A percentile compares a stretch with the other conserved stretches of the same genome.
Evolutionary conservation across 2,888 invertebrate genomes (phyloP).

Genomic region (Opisthograptis luteolata): DNA sequence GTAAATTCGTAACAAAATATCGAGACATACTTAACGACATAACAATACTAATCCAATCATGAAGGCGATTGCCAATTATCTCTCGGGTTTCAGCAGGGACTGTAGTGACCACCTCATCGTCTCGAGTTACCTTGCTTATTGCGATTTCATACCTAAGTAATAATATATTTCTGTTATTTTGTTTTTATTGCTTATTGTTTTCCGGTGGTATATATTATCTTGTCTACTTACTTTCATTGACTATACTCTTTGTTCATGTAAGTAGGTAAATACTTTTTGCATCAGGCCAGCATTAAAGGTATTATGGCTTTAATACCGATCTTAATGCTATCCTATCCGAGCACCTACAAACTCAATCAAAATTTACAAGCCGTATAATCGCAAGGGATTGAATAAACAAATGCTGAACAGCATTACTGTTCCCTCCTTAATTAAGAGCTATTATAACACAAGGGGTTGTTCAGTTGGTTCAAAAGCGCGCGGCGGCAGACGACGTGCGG

Average conservation of each 20-base stretch:
- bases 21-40: conserved; percentile 57
- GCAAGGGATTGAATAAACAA: conserved; percentile 6
- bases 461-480: conserved; percentile 2
- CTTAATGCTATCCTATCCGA: too few relatives aligned
- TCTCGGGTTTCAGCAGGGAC: conserved; percentile 68
- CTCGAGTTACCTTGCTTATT: conserved; percentile 34
- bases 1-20: conserved; percentile 26
- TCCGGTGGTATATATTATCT: conserved; percentile 1
- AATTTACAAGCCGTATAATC: not conserved
- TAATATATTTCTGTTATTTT: too few relatives aligned
- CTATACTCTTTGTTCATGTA: too few relatives aligned
- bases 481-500: conserved; percentile 18
- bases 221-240: too few relatives aligned
- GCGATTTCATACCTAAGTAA: conserved; percentile 9
- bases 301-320: too few relatives aligned
- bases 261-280: too few relatives aligned
- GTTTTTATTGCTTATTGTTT: conserved; percentile 3
- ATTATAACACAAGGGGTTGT: conserved; percentile 21
- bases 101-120: conserved; percentile 51
- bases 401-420: conserved; percentile 11
- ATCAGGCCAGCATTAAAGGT: too few relatives aligned
- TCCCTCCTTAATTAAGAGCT: conserved; percentile 16
- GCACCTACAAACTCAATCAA: conserved; percentile 1
- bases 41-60: conserved; percentile 63
- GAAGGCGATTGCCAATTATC: conserved; percentile 76